Base-by-base conservation (phyloP, 30 jellyfish, hydroid and myxozoan genomes). In the Catostylus mosaicus region DNA sequence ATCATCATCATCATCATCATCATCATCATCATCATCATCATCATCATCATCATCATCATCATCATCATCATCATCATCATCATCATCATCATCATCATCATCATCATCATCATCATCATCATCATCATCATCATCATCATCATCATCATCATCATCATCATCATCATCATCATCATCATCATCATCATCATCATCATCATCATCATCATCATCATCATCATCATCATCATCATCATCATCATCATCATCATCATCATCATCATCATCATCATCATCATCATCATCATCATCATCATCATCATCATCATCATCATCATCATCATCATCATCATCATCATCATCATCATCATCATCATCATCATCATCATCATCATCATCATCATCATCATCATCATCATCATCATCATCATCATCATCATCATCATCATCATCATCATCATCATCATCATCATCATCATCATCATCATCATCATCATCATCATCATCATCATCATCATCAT, bases 371-470 rank as follows among this genome's bases (percentile, higher is more conserved):
- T 67, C 60, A 67, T 67, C 60, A 67, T 67, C 60, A 67, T 67
- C 60, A 67, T 67, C 60, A 67, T 30, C 63, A 67, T 30, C 63
- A 67, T 30, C 63, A 67, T 30, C 79, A 73, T 36, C 59, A 47
- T 36, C 79, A 73, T 36, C 79, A 73, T 36, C 79, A 73, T 36
- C 79, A 73, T 36, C 79, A 73, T 36, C 63, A 67, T 30, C 63
- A 67, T 30, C 63, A 67, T 30, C 63, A 67, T 30, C 63, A 67
- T 30, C 79, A 73, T 36, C 79, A 73, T 36, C 79, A 73, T 36
- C 79, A 73, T 36, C 79, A 73, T 36, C 50, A 73, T 36, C 79
- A 73, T 36, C 79, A 73, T 36, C 79, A 73, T 0, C 79, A 73
- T 36, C 50, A 73, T 36, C 79, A 73, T 36, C 79, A 73, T 36